A percentile compares a stretch with the other conserved stretches of the same genome.
Conservation (phyloP, 2,888 invertebrate species). For the Oscheius sp. region DNA sequence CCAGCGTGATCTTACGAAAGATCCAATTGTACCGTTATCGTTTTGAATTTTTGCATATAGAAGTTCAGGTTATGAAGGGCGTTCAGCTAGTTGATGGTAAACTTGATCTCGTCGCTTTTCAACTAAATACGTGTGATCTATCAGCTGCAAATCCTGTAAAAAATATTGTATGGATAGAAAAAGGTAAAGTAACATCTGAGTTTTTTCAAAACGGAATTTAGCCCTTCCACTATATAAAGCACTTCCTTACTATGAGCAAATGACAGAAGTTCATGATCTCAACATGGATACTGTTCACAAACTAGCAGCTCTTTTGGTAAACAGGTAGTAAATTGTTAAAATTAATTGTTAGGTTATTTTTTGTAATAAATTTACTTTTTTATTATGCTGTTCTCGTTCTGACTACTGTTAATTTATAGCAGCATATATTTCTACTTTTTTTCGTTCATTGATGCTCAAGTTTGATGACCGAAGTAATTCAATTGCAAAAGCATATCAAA, state of each 20-base stretch:
- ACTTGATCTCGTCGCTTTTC: constrained; percentile 69
- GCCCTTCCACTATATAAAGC: constrained; percentile 67
- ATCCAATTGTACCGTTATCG: constrained; percentile 49
- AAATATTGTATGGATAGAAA: constrained; percentile 70
- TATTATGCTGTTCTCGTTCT: neutral
- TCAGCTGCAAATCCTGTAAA: constrained; percentile 56
- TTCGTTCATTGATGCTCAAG: neutral
- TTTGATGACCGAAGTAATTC: constrained; percentile 32
- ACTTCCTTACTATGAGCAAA: constrained; percentile 63
- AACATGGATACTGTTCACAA: constrained; percentile 69
- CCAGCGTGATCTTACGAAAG: constrained; percentile 37
- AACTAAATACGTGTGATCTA: constrained; percentile 75
- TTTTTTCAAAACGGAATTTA: constrained; percentile 20
- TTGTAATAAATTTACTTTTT: constrained; percentile 13
- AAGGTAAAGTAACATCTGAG: constrained; percentile 53
- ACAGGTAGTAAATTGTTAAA: constrained; percentile 14
- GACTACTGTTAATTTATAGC: neutral
- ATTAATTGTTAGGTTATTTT: constrained; percentile 22
- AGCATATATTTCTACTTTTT: neutral
- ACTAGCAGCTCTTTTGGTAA: constrained; percentile 51
- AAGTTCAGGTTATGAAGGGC: constrained; percentile 58
- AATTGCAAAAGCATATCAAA: constrained; percentile 49
- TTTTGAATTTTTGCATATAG: neutral
- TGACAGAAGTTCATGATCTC: constrained; percentile 63
- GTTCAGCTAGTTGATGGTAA: constrained; percentile 69